Evolutionary conservation across 1,140 invertebrate genomes (phyloP).

Genomic region (Papilio helenus): DNA sequence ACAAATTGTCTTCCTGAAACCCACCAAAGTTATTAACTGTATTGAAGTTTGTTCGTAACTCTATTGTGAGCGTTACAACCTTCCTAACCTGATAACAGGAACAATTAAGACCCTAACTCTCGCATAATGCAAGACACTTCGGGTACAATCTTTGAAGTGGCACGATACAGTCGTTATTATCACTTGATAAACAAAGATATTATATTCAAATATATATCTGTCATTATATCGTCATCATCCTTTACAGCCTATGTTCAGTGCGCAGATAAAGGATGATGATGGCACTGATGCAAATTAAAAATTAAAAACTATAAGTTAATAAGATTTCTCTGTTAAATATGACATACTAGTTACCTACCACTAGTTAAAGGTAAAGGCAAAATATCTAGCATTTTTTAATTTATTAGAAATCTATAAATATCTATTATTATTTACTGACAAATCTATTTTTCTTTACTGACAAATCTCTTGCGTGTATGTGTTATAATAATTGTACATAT

Average conservation of each 20-base stretch:
- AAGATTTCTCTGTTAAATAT: no score
- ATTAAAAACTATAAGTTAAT: neutral
- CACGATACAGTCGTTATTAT: neutral
- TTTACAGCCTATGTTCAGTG: no score
- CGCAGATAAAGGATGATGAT: no score
- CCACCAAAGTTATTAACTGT: slow-evolving; percentile 23
- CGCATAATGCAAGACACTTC: slow-evolving; percentile 20
- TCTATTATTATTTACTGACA: no score
- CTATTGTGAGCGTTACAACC: slow-evolving; percentile 30
- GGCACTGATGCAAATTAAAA: neutral
- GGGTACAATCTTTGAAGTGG: neutral
- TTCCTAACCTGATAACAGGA: slow-evolving; percentile 26
- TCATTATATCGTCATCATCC: neutral
- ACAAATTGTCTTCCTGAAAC: slow-evolving; percentile 17
- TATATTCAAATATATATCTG: neutral
- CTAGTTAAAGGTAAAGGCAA: no score
- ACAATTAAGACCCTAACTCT: slow-evolving; percentile 22
- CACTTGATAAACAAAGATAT: neutral
- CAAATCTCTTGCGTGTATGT: no score
- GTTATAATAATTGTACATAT: neutral
- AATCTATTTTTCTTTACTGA: no score
- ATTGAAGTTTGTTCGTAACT: slow-evolving; percentile 33
- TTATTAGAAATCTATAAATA: no score
- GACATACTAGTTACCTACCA: no score
- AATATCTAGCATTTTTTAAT: no score